Evolutionary conservation across 53 echinoderm and acorn worm genomes (phyloP), one percentile per base, ranked within the genome.

Genomic region (Echinarachnius parma): DNA sequence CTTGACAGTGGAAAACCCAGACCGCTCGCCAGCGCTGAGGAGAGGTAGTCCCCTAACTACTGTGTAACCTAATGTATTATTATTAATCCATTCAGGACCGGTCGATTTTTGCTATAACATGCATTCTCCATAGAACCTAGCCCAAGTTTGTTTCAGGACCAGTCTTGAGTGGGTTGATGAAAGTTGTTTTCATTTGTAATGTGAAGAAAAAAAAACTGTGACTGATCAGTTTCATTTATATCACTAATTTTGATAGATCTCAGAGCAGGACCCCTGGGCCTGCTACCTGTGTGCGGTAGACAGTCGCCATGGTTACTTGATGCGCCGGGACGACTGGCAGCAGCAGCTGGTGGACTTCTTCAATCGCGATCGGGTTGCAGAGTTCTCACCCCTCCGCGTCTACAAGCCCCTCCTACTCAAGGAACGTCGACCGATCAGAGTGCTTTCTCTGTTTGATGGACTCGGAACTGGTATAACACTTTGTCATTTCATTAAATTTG

Each of bases 381-480:
- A 69, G 46, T 90, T 83, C 68, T 29, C 66, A 48, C 90, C 90
- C 15, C 65, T 90, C 13, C 66, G 23, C n/a, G 37, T 67, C 16
- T 95, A 84, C 59, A 66, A 82, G 45, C 83, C 96, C 19, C 75
- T 78, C 42, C 85, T 79, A 27, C 58, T 85, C 29, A 63, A 53
- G 9, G 74, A 87, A 34, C 79, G 96, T 20, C 81, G 75, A 61
- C 91, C 91, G 31, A 79, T 95, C 75, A 78, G 88, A 48, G 91
- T 95, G 10, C 79, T 95, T 31, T 87, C 87, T 3, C 52, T 95
- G 55, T 95, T 95, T 80, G 96, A 95, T 57, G 96, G 96, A 18
- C 84, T 95, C 54, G 96, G 87, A 1, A 95, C 96, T 79, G 96
- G 96, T 95, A 55, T n/a, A n/a, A n/a, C n/a, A n/a, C n/a, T n/a